phyloP scores from a whole-genome alignment of 2,888 invertebrate species.

The Drosophila villosipedis region DNA sequence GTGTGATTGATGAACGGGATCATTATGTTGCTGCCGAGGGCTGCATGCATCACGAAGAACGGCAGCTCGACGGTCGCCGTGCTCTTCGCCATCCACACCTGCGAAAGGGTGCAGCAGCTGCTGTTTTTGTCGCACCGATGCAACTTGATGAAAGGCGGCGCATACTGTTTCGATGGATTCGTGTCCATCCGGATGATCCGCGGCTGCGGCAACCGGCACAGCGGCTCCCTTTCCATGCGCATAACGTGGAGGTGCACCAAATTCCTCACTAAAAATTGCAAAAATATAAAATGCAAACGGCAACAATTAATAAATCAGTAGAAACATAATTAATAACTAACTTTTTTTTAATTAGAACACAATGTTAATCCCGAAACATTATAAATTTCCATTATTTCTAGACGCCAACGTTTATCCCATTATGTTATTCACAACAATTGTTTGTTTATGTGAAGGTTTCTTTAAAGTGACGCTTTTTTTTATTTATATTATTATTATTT shows the following conservation, averaged over 20 bases:
- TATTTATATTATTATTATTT: neutral
- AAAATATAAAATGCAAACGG: neutral
- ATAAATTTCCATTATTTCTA: too few species aligned
- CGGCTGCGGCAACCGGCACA: conserved; percentile 58
- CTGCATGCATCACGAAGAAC: conserved; percentile 55
- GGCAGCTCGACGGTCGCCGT: conserved; percentile 84
- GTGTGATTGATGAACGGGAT: conserved; percentile 82
- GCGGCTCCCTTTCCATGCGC: conserved; percentile 70
- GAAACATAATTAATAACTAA: neutral
- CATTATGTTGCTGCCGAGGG: conserved; percentile 43
- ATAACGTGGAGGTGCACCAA: conserved; percentile 66
- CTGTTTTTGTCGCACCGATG: conserved; percentile 94
- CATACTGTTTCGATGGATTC: conserved; percentile 88
- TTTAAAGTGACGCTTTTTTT: too few species aligned
- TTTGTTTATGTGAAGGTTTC: too few species aligned
- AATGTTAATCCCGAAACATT: too few species aligned
- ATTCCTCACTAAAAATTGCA: conserved; percentile 56
- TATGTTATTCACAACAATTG: too few species aligned
- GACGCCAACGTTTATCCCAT: too few species aligned
- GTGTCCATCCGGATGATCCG: conserved; percentile 54
- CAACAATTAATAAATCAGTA: neutral
- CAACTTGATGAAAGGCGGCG: conserved; percentile 93
- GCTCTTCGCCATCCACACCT: conserved; percentile 91
- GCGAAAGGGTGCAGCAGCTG: conserved; percentile 90
- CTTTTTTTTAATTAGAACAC: neutral